Conservation (phyloP, 2,888 invertebrate genomes). For the Anoncus sp. region DNA sequence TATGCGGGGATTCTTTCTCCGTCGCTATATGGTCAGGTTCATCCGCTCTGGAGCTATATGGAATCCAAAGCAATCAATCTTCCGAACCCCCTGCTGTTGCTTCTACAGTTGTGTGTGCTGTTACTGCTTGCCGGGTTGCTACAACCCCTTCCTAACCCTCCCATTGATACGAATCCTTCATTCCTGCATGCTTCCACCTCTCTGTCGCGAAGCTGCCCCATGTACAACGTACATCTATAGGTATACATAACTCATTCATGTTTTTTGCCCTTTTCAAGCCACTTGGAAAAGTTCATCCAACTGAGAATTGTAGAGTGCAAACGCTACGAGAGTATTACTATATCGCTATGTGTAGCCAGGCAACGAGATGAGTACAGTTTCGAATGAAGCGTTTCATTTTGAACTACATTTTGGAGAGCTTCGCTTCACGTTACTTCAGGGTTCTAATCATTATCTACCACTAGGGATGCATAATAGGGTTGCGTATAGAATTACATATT, state of each 20-base stretch:
- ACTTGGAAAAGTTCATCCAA: slow-evolving; percentile 37
- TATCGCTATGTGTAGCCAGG: background rate
- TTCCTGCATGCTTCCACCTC: slow-evolving; percentile 6
- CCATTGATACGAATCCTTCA: slow-evolving; percentile 32
- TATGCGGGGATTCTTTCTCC: slow-evolving; percentile 48
- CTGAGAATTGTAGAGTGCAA: background rate
- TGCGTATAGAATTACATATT: no score
- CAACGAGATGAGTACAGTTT: background rate
- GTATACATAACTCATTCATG: slow-evolving; percentile 12
- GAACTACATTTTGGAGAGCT: background rate
- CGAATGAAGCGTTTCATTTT: slow-evolving; percentile 25
- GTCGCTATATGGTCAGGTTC: slow-evolving; percentile 29
- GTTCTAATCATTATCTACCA: background rate
- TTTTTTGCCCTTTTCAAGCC: slow-evolving; percentile 24
- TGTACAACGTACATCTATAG: slow-evolving; percentile 10
- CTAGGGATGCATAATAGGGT: background rate
- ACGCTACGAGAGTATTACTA: slow-evolving; percentile 8
- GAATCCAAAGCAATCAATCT: slow-evolving; percentile 75
- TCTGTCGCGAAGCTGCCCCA: slow-evolving; percentile 4
- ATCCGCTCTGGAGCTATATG: slow-evolving; percentile 55
- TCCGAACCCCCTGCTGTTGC: slow-evolving; percentile 52
- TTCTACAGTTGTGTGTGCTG: slow-evolving; percentile 39
- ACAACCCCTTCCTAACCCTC: slow-evolving; percentile 20
- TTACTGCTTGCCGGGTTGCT: slow-evolving; percentile 30
- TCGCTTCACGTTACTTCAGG: background rate